Conservation (phyloP, 2,113 vertebrate genomes). For the Cheilinus undulatus region DNA sequence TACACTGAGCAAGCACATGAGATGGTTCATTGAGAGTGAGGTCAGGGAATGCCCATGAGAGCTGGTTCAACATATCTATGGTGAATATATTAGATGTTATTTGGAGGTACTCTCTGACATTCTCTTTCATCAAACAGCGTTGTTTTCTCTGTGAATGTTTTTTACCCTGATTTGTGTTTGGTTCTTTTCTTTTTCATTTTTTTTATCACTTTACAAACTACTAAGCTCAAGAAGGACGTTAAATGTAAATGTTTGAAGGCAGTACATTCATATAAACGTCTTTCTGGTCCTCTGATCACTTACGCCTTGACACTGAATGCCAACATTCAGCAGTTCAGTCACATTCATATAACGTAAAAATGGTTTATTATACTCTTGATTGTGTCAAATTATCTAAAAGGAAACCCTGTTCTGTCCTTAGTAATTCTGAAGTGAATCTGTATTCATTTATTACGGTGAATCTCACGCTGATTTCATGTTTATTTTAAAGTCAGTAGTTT, state of each 20-base stretch:
- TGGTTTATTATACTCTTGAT: not conserved
- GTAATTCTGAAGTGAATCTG: not conserved
- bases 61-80: not conserved
- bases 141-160: not conserved
- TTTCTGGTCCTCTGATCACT: too few species aligned
- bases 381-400: not conserved
- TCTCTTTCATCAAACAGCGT: not conserved
- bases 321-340: not conserved
- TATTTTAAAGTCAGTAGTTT: not conserved
- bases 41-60: not conserved
- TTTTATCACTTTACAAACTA: not conserved
- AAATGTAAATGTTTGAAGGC: not conserved
- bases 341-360: not conserved
- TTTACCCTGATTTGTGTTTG: not conserved
- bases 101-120: not conserved
- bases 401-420: not conserved
- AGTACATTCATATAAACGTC: too few species aligned
- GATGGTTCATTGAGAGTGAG: not conserved
- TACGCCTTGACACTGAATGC: too few species aligned
- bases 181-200: not conserved
- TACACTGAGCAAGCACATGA: not conserved
- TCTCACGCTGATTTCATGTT: slow-evolving; percentile 1
- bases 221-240: not conserved
- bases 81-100: not conserved
- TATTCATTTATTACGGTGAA: too few species aligned